Percentiles rank a stretch among this genome's conserved stretches.
phyloP scores from a whole-genome alignment of 1,140 invertebrate species.

The Atopsyche davidsoni region DNA sequence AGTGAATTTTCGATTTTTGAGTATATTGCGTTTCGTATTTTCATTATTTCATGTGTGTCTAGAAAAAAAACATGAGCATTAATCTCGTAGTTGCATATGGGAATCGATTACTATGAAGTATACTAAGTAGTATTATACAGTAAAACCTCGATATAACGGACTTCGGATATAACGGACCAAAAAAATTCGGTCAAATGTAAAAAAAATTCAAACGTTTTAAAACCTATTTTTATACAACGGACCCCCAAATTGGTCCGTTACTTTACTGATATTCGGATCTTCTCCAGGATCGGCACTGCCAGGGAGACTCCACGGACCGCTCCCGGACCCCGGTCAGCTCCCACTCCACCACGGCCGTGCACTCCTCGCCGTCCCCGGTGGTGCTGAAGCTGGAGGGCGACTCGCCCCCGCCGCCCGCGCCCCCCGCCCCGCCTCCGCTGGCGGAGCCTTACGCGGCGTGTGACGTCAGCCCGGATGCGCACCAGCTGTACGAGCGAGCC shows the following conservation, averaged over 20 bases:
- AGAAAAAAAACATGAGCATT: too few relatives aligned
- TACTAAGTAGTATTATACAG: too few relatives aligned
- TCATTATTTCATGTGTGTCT: too few relatives aligned
- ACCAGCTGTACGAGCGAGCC: constrained; percentile 2
- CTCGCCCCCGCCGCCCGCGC: constrained; percentile 15
- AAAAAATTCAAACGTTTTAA: background rate
- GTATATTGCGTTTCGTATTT: too few relatives aligned
- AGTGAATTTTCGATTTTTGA: too few relatives aligned
- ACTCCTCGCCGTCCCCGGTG: constrained; percentile 21
- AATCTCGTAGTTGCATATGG: too few relatives aligned
- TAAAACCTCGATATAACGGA: too few relatives aligned
- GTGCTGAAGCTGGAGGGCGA: constrained; percentile 23
- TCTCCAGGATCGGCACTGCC: constrained; percentile 14
- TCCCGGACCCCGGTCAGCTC: constrained; percentile 15
- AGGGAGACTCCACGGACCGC: constrained; percentile 1
- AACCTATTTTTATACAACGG: too few relatives aligned
- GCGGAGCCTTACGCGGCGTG: background rate
- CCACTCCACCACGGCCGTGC: constrained; percentile 7
- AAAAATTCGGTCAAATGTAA: background rate
- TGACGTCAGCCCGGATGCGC: background rate
- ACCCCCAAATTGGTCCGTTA: too few relatives aligned
- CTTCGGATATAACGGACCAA: too few relatives aligned
- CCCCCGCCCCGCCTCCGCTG: background rate
- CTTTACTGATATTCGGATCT: background rate
- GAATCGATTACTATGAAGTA: too few relatives aligned